These are phyloP conservation scores for Pyrrhia umbra DNA, from an alignment of 2,888 invertebrate genomes.

Conservation along the genomic window DNA sequence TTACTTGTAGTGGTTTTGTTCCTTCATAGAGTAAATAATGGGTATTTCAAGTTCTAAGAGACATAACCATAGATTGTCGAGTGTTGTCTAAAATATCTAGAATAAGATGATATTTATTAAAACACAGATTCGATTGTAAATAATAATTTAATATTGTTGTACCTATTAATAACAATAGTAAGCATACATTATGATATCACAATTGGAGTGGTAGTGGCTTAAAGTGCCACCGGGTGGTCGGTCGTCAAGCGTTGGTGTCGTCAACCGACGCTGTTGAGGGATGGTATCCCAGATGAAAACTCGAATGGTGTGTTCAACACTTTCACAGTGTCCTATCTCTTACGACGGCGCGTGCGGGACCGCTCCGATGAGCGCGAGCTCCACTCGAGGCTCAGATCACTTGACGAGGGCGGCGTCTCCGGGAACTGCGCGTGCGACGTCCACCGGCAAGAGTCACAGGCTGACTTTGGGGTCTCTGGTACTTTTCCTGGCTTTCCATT, in stretches of 20 bases:
- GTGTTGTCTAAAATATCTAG: neutral
- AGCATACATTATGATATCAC: constrained; percentile 49
- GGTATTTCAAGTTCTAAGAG: neutral
- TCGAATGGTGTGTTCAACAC: constrained; percentile 61
- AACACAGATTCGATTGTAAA: constrained; percentile 22
- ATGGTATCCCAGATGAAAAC: constrained; percentile 62
- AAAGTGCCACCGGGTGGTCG: constrained; percentile 11
- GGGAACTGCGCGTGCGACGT: constrained; percentile 87
- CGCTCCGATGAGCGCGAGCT: constrained; percentile 81
- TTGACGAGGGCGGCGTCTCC: constrained; percentile 84
- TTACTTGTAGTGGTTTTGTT: too few relatives aligned
- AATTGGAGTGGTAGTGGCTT: constrained; percentile 30
- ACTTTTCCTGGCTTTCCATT: constrained; percentile 71
- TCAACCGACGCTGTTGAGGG: constrained; percentile 51
- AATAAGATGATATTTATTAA: constrained; percentile 12
- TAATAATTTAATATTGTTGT: constrained; percentile 49
- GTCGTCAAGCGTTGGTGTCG: constrained; percentile 38
- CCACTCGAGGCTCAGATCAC: constrained; percentile 87
- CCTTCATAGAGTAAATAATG: too few relatives aligned
- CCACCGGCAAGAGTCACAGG: constrained; percentile 86
- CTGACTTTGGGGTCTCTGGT: constrained; percentile 76
- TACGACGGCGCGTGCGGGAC: constrained; percentile 80
- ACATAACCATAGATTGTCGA: neutral
- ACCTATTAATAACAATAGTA: constrained; percentile 19
- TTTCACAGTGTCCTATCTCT: constrained; percentile 74